These are phyloP conservation scores for Cryptophagus acutangulus DNA, from an alignment of 2,888 invertebrate genomes.

Conservation along the genomic window DNA sequence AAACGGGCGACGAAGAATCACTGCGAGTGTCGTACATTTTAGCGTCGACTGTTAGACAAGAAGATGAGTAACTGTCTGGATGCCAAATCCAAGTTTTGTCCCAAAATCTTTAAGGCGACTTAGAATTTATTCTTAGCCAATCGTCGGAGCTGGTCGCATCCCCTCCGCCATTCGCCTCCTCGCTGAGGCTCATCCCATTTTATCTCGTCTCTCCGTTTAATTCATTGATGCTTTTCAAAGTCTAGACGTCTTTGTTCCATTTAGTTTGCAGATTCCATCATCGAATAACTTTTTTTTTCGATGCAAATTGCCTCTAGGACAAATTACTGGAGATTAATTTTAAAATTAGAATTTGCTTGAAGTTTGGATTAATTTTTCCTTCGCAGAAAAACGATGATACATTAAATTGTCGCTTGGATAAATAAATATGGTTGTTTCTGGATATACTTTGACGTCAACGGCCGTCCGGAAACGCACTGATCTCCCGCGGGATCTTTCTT, in stretches of 20 bases:
- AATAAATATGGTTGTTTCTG: background rate
- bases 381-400: background rate
- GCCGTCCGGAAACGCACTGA: background rate
- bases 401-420: background rate
- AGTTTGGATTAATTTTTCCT: background rate
- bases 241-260: slow-evolving; percentile 15
- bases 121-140: slow-evolving; percentile 26
- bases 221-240: slow-evolving; percentile 24
- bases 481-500: slow-evolving; percentile 9
- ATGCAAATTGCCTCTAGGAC: slow-evolving; percentile 26
- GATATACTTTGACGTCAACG: slow-evolving; percentile 1
- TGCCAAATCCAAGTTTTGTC: slow-evolving; percentile 25
- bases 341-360: slow-evolving; percentile 21
- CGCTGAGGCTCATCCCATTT: slow-evolving; percentile 23
- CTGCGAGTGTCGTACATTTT: slow-evolving; percentile 29
- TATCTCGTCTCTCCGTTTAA: slow-evolving; percentile 15
- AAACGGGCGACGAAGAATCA: slow-evolving; percentile 41
- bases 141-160: slow-evolving; percentile 20
- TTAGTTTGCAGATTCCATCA: background rate
- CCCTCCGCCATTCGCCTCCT: too few relatives aligned
- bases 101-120: slow-evolving; percentile 31
- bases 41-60: slow-evolving; percentile 10
- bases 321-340: slow-evolving; percentile 26
- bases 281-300: background rate
- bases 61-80: slow-evolving; percentile 25